These are phyloP conservation scores for Novumbra hubbsi DNA, from an alignment of 2,797 vertebrate genomes.

Conservation along the genomic window DNA sequence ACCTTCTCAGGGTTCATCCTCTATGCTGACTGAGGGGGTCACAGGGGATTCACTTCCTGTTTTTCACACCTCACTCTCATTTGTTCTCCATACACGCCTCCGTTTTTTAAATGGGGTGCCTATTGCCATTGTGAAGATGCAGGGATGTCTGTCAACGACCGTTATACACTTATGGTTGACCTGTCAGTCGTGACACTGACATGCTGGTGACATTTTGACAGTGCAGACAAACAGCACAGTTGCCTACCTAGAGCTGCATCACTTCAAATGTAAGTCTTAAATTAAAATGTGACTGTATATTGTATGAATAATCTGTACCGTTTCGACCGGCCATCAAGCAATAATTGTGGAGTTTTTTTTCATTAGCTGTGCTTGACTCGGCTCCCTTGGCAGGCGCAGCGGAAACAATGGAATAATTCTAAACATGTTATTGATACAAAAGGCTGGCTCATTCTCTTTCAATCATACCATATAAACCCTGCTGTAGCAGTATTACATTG, in stretches of 20 bases:
- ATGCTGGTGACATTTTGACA: slow-evolving; percentile 46
- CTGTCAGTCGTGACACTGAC: slow-evolving; percentile 43
- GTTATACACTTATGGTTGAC: slow-evolving; percentile 34
- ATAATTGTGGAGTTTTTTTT: neutral
- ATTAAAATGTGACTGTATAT: slow-evolving; percentile 42
- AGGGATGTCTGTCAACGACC: slow-evolving; percentile 4
- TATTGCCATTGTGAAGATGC: slow-evolving; percentile 46
- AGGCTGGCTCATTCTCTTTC: neutral
- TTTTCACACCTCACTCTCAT: slow-evolving; percentile 30
- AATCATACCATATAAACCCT: neutral
- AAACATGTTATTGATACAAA: neutral
- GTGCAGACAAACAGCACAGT: slow-evolving; percentile 42
- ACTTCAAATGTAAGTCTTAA: slow-evolving; percentile 51
- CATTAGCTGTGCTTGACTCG: neutral
- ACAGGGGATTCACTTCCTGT: slow-evolving; percentile 45
- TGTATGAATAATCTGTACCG: slow-evolving; percentile 34
- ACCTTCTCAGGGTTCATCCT: slow-evolving; percentile 98
- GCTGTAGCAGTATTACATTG: neutral
- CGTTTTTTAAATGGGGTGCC: slow-evolving; percentile 55
- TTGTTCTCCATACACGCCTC: slow-evolving; percentile 48
- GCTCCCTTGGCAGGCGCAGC: neutral
- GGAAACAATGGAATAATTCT: neutral
- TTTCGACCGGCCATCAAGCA: neutral
- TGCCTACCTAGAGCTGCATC: slow-evolving; percentile 52
- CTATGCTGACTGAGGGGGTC: slow-evolving; percentile 83